Base-by-base conservation (phyloP, 2,888 invertebrate genomes). In the Buathra laborator region DNA sequence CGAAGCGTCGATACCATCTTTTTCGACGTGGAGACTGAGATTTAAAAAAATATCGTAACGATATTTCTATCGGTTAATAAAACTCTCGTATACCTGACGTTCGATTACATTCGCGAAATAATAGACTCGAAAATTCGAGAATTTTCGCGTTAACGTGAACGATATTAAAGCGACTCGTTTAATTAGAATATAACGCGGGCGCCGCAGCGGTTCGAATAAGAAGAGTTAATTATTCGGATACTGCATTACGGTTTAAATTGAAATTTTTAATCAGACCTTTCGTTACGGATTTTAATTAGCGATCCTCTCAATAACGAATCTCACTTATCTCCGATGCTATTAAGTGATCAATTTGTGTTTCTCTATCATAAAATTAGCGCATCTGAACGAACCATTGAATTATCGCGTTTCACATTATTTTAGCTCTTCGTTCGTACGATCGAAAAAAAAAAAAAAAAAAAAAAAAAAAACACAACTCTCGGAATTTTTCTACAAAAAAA, bases 251-350 rank as follows among this genome's bases (percentile, higher is more conserved):
- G 59, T 29, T 62, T 19, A 53, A 62, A 83, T 74, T 68, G 83
- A 83, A 78, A 62, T 43, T 83, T 62, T 79, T 53, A 83, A 83
- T 83, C 78, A 71, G 56, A 37, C 44, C 19, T 37, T n/a, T 16
- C 56, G 67, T 77, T 67, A 32, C 59, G 66, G 67, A 19, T 77
- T 77, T 71, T 59, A 72, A 82, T 77, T 82, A 72, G 77, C 16
- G 67, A 68, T 24, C 43, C 48, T 24, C 44, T 72, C 62, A 78
- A 83, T 72, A 72, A 68, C 67, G 46, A 67, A 51, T 74, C 10
- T 56, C 59, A 67, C 71, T 71, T 43, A 76, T 70, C 53, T 32
- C 43, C 19, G 53, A 6, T 32, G 19, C 10, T 19, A 48, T 24
- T 64, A 14, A 37, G 19, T 16, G n/a, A n/a, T n/a, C 37, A 16